A percentile compares a stretch with the other conserved stretches of the same genome.
phyloP scores from a whole-genome alignment of 2,113 vertebrate genomes.

The Poecilia latipinna region DNA sequence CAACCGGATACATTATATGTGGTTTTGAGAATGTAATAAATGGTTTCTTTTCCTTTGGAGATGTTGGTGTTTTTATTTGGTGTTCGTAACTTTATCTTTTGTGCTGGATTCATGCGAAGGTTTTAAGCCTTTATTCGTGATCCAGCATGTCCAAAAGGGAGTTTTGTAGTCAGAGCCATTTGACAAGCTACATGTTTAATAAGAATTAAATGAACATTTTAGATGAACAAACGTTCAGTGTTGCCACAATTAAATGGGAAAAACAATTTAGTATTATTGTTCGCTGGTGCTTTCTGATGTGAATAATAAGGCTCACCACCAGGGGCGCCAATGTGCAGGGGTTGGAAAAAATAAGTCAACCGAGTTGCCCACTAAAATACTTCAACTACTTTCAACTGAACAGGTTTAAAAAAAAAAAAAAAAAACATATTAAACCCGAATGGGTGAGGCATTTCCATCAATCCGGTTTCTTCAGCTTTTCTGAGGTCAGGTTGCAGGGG shows the following conservation, averaged over 20 bases:
- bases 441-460: neutral
- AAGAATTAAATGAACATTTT: too few relatives aligned
- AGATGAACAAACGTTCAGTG: too few relatives aligned
- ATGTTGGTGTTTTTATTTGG: conserved; percentile 32
- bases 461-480: neutral
- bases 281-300: too few relatives aligned
- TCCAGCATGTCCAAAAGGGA: neutral
- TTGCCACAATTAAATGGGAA: too few relatives aligned
- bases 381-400: neutral
- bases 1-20: conserved; percentile 78
- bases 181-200: neutral
- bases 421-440: neutral
- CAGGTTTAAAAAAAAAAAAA: too few relatives aligned
- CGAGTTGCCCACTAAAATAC: too few relatives aligned
- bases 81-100: neutral
- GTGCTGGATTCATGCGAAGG: neutral
- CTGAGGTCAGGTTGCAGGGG: neutral
- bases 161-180: neutral
- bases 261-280: too few relatives aligned
- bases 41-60: conserved; percentile 75
- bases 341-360: too few relatives aligned
- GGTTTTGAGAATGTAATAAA: conserved; percentile 86
- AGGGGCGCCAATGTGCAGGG: too few relatives aligned
- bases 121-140: too few relatives aligned
- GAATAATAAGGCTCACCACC: too few relatives aligned